phyloP scores from a whole-genome alignment of 2,888 invertebrate species.

The Acanthosepion esculentum region DNA sequence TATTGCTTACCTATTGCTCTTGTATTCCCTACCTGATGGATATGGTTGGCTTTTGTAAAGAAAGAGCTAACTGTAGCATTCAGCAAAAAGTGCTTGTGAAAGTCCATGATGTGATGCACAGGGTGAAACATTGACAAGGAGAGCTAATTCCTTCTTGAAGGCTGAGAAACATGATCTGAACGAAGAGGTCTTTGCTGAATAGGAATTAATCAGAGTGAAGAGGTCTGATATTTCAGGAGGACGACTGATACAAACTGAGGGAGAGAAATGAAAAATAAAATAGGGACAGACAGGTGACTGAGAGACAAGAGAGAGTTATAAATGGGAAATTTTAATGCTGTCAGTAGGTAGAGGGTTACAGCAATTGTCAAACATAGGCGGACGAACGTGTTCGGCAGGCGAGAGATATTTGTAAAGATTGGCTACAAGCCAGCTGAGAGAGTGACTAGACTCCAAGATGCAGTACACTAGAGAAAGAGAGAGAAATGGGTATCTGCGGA shows the following conservation, averaged over 20 bases:
- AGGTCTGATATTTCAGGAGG: neutral
- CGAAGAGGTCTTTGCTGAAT: neutral
- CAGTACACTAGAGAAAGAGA: neutral
- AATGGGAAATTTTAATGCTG: neutral
- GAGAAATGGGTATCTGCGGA: neutral
- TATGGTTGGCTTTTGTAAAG: neutral
- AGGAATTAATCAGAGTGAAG: neutral
- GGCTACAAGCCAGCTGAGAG: neutral
- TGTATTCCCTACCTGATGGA: neutral
- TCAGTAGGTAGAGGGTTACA: neutral
- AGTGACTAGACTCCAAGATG: neutral
- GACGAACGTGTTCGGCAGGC: no score
- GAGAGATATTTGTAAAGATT: no score
- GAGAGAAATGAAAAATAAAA: neutral
- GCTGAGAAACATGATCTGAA: neutral
- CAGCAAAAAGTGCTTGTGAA: neutral
- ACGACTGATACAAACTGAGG: neutral
- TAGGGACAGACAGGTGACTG: neutral
- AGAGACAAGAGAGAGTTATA: conserved; percentile 35
- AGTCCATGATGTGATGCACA: neutral
- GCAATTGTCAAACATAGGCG: no score
- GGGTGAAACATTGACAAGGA: neutral
- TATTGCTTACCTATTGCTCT: neutral
- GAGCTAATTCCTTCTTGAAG: neutral
- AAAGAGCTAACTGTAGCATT: neutral